Conservation (phyloP, 1,140 invertebrate species). For the Meteorus sp. region DNA sequence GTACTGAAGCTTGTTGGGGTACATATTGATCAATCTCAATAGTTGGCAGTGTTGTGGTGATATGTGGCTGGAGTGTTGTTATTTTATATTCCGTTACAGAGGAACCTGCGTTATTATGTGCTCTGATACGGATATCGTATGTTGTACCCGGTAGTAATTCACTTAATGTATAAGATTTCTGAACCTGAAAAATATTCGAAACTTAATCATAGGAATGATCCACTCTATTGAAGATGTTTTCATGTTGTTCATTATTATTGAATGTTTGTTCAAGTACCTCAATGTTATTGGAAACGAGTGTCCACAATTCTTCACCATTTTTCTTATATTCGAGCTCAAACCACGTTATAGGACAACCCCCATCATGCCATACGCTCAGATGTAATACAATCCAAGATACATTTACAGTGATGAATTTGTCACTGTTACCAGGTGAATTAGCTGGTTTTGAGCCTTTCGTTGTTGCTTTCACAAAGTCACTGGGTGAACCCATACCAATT, state of each 20-base stretch:
- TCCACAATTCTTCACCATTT: slow-evolving; percentile 61
- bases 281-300: slow-evolving; percentile 63
- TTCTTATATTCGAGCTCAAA: slow-evolving; percentile 81
- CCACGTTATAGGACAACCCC: slow-evolving; percentile 85
- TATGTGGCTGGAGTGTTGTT: slow-evolving; percentile 74
- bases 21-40: slow-evolving; percentile 56
- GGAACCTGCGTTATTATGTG: slow-evolving; percentile 90
- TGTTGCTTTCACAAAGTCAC: slow-evolving; percentile 80
- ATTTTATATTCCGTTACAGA: slow-evolving; percentile 86
- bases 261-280: slow-evolving; percentile 45
- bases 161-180: slow-evolving; percentile 76
- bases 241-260: slow-evolving; percentile 12
- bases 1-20: slow-evolving; percentile 52
- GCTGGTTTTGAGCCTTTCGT: slow-evolving; percentile 85
- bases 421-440: slow-evolving; percentile 63
- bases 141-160: slow-evolving; percentile 83
- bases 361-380: slow-evolving; percentile 85
- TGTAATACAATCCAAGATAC: slow-evolving; percentile 87
- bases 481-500: slow-evolving; percentile 84
- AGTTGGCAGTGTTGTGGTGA: slow-evolving; percentile 59
- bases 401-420: slow-evolving; percentile 81
- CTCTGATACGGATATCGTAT: slow-evolving; percentile 85
- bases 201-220: too few species aligned
- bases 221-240: too few species aligned
- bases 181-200: slow-evolving; percentile 38